Evolutionary conservation across 2,888 invertebrate species (phyloP), one percentile per base, ranked within the genome.

Genomic region (Agrotis segetum): DNA sequence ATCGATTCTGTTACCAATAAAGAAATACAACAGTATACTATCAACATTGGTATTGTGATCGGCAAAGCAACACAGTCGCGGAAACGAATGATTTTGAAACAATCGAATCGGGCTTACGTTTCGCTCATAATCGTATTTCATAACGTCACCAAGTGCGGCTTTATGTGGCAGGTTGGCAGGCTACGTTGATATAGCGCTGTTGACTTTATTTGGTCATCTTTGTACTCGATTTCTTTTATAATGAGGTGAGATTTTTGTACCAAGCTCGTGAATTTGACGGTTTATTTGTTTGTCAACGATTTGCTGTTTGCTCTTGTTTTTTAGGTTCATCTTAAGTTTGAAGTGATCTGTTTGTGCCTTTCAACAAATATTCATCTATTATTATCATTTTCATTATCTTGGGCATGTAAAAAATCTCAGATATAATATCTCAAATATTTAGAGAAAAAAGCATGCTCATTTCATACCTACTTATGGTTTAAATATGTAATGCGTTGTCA

Each of bases 41-140:
- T 79, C 74, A 83, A 88, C 87, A 88, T 82, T 85, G 82, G 84
- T 73, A 73, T 79, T 83, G 85, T 84, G 84, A 87, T 85, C 66
- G 53, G 60, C 67, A 67, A 77, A 29, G 67, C 77, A 68, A 85
- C 82, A 75, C 74, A 81, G 82, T 85, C 85, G 81, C 85, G 87
- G 88, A 88, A 89, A 87, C 81, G 87, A 83, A 86, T 83, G 83
- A 84, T 90, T 88, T 83, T 85, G 84, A 84, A 88, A 90, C 88
- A 89, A 88, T 88, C 82, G 85, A 73, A 70, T 75, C 73, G 55
- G 73, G 71, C 77, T 86, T 85, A 73, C 81, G 65, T 86, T 85
- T 79, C 80, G 71, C 72, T 70, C 71, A 70, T 77, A 86, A 82
- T 87, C 83, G 81, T 82, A 84, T 89, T 87, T 87, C 84, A 85